Evolutionary conservation across 2,113 vertebrate species (phyloP).

Genomic region (Electrona antarctica): DNA sequence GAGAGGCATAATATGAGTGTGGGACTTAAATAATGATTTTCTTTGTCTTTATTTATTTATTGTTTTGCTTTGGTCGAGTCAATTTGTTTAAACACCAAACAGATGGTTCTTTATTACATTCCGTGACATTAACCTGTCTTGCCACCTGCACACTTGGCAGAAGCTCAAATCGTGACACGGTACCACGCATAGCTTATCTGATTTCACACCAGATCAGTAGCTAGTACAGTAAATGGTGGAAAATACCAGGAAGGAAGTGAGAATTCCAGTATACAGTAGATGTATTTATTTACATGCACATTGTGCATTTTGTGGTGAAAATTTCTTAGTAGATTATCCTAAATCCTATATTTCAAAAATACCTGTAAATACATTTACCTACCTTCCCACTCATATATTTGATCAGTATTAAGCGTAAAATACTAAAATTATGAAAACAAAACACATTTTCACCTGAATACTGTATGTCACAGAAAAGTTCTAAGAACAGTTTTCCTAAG

Average conservation of each 20-base stretch:
- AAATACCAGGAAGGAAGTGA: no score
- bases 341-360: neutral
- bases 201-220: neutral
- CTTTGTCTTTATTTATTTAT: no score
- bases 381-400: no score
- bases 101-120: slow-evolving; percentile 10
- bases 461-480: no score
- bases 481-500: no score
- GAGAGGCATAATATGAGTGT: neutral
- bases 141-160: neutral
- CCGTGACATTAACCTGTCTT: neutral
- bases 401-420: no score
- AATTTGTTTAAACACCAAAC: neutral
- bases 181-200: neutral
- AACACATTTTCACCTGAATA: no score
- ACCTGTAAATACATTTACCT: neutral
- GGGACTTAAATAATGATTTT: neutral
- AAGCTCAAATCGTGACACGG: neutral
- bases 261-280: neutral
- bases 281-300: neutral
- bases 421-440: no score
- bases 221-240: neutral
- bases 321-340: neutral
- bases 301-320: neutral
- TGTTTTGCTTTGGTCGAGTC: neutral